Conservation (phyloP, 2,113 vertebrate species). For the Poicephalus gulielmi region DNA sequence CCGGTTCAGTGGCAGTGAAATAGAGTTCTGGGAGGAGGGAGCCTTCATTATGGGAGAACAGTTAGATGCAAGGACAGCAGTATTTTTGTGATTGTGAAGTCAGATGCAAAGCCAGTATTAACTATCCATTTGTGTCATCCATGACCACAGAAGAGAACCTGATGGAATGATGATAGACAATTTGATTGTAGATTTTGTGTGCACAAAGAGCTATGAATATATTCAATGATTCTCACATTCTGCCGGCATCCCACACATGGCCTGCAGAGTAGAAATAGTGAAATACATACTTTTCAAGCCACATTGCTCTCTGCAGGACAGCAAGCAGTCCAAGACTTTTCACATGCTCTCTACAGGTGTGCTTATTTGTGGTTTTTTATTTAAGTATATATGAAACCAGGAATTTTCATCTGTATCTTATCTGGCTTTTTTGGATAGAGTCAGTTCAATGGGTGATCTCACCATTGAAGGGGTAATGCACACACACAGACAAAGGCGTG, state of each 20-base stretch:
- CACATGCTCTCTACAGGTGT: neutral
- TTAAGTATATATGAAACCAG: neutral
- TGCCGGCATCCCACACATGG: neutral
- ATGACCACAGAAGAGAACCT: neutral
- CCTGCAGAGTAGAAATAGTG: neutral
- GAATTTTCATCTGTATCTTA: neutral
- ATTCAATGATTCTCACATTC: neutral
- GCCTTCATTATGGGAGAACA: neutral
- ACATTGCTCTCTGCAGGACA: neutral
- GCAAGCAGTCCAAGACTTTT: neutral
- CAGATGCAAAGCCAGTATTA: neutral
- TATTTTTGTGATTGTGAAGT: neutral
- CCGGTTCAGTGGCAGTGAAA: neutral
- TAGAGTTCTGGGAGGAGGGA: neutral
- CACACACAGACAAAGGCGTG: neutral
- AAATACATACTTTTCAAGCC: neutral
- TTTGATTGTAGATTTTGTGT: neutral
- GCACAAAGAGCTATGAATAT: neutral
- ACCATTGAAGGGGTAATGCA: neutral
- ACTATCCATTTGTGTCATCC: neutral
- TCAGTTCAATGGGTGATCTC: neutral
- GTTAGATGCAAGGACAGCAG: neutral
- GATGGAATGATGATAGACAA: neutral
- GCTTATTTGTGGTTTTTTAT: neutral
- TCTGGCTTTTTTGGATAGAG: neutral